Base-by-base conservation (phyloP, 1,140 invertebrate genomes). In the Andrena cerasifolii region DNA sequence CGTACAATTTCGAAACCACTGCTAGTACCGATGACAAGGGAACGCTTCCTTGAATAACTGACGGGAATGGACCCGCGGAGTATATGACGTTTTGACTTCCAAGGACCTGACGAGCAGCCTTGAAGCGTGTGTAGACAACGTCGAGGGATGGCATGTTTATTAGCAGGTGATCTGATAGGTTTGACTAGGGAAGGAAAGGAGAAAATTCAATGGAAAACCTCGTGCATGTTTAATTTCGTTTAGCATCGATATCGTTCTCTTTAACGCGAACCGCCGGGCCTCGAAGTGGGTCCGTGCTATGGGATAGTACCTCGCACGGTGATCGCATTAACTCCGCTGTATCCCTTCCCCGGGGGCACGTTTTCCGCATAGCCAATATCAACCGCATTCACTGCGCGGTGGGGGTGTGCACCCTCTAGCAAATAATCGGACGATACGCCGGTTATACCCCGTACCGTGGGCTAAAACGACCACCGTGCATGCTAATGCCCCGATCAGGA, bases 321-420 rank as follows among this genome's bases (percentile, higher is more conserved):
- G 80, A 86, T 88, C 86, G 82, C 78, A 87, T 88, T 86, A 88
- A 86, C 86, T 84, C 49, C 83, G 59, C 47, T 63, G 58, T 80
- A 81, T 68, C 74, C 61, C 75, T 68, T 31, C 66, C 86, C 49
- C 62, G 56, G 36, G 67, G 82, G 76, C 86, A 87, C 86, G 85
- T 88, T 83, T 88, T 78, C 82, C 80, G 82, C 83, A 85, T 79
- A 85, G 87, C 80, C 86, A 86, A 87, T 88, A 88, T 88, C 80
- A 84, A 79, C 81, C 80, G 67, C 68, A 62, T 65, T 65, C 53
- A n/a, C 16, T 76, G 65, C 78, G 63, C 65, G 74, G 33, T 31
- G n/a, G 12, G 56, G 51, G 70, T 77, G 56, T 78, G 66, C 77
- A 79, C 66, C 77, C 72, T 49, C 54, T 71, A 75, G 80, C 86